Base-by-base conservation (phyloP, 2,888 invertebrate species). In the Mesorhabditis spiculigera region DNA sequence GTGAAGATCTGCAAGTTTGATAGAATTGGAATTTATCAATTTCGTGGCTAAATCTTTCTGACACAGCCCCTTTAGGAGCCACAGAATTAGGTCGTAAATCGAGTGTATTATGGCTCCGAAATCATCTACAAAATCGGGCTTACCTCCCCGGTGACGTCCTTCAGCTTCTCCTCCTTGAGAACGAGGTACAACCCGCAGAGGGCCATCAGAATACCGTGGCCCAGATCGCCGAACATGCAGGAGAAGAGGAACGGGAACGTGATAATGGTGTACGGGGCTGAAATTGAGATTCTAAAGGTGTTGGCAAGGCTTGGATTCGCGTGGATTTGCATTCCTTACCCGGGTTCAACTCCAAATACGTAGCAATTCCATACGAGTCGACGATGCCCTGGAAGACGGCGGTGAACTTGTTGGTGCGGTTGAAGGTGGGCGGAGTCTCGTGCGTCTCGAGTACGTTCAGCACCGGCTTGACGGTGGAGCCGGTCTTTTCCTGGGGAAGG, bases 221-320 rank as follows among this genome's bases (percentile, higher is more conserved):
- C 97, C 68, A 92, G 73, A 73, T 97, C 97, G 28, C 97, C 95
- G 89, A 97, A 97, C 96, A 97, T 97, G 80, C 95, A 92, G 79
- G 94, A 93, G 88, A 97, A 97, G 85, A 97, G 89, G 89, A 97
- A 97, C 71, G 96, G 96, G 87, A 97, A 97, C 5, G 96, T 95
- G 72, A 97, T 94, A 79, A 96, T 94, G 0, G 95, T 95, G 88
- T 94, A 98, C 0, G 95, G 94, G 0, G 96, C 93, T 90, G 90
- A 4, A 86, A 65, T 43, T 10, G 16, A 45, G 28, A 50, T 58
- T 43, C n/a, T 8, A 58, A 41, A 3, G 4, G 58, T 8, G 43
- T 43, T 43, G 4, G 8, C 44, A 13, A 8, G 10, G 43, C n/a
- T n/a, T 45, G 10, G 8, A 66, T 43, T 43, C 4, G 8, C 44